Conservation (phyloP, 1,140 invertebrate species). For the Drosophila watanabei region DNA sequence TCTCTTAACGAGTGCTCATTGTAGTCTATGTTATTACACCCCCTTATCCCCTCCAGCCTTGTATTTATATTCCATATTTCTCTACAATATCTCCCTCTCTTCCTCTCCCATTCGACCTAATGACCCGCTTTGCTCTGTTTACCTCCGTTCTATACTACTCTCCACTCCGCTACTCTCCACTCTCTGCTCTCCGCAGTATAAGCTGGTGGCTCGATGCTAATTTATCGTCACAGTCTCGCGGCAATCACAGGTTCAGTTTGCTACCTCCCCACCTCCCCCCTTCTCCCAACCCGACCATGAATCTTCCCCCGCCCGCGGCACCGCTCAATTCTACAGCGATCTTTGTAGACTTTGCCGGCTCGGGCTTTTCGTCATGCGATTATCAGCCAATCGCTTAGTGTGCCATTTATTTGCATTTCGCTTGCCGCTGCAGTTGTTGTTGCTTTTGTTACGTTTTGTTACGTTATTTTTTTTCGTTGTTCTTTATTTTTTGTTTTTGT, state of each 20-base stretch:
- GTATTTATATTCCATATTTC: conserved; percentile 7
- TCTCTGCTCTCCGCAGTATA: conserved; percentile 7
- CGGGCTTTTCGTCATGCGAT: conserved; percentile 74
- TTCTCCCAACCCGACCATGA: not conserved
- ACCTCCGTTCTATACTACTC: conserved; percentile 23
- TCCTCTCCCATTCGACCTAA: conserved; percentile 46
- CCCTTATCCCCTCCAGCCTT: conserved; percentile 27
- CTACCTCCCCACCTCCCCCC: conserved; percentile 2
- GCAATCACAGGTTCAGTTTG: conserved; percentile 70
- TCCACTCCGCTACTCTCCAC: not conserved
- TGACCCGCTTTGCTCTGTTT: conserved; percentile 67
- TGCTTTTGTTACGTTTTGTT: conserved; percentile 37
- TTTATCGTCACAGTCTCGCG: conserved; percentile 71
- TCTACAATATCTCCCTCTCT: conserved; percentile 7
- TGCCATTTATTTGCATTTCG: conserved; percentile 81
- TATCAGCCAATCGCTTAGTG: conserved; percentile 82
- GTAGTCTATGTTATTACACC: no score
- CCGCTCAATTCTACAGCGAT: conserved; percentile 20
- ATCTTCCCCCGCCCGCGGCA: not conserved
- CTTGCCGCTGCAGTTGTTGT: conserved; percentile 36
- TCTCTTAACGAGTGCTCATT: not conserved
- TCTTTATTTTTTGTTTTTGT: conserved; percentile 22
- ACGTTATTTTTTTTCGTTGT: conserved; percentile 17
- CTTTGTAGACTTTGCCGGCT: conserved; percentile 51
- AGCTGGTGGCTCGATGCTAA: conserved; percentile 64